phyloP scores from a whole-genome alignment of 2,113 vertebrate species.

The Chelonoidis abingdonii region DNA sequence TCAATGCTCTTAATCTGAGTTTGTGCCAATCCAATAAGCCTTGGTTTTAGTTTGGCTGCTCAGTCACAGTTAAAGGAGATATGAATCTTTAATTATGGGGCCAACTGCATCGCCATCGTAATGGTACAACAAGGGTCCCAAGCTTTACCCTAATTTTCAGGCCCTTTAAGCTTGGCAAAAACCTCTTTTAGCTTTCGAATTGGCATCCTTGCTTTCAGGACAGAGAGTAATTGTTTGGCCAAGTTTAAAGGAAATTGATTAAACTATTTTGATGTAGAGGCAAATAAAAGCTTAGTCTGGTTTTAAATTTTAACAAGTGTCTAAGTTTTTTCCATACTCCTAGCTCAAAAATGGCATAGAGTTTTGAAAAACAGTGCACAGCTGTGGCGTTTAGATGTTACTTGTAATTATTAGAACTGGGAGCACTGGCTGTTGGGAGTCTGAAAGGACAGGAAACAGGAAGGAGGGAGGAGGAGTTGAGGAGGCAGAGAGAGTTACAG shows the following conservation, averaged over 20 bases:
- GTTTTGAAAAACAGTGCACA: slow-evolving; percentile 39
- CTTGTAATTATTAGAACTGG: no score
- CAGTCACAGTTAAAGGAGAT: accelerated
- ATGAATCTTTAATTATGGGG: not conserved
- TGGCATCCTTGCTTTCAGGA: not conserved
- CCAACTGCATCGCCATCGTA: not conserved
- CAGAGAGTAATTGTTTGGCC: slow-evolving; percentile 1
- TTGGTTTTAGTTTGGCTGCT: accelerated
- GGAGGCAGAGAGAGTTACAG: no score
- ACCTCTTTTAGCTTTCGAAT: not conserved
- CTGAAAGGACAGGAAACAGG: no score
- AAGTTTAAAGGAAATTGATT: slow-evolving; percentile 23
- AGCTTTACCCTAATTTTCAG: not conserved
- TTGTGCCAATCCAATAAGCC: not conserved
- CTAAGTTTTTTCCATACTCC: slow-evolving; percentile 42
- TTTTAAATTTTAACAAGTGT: slow-evolving; percentile 43
- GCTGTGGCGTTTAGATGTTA: no score
- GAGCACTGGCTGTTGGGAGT: no score
- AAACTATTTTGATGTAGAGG: slow-evolving; percentile 18
- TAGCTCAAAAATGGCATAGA: slow-evolving; percentile 49
- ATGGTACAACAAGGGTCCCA: not conserved
- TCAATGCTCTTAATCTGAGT: not conserved
- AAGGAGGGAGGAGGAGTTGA: no score
- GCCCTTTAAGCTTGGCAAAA: not conserved
- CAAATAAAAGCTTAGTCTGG: slow-evolving; percentile 49